A percentile compares a stretch with the other conserved stretches of the same genome.
These are phyloP conservation scores for Isurus oxyrinchus DNA, from an alignment of 2,113 vertebrate species.

Conservation along the genomic window DNA sequence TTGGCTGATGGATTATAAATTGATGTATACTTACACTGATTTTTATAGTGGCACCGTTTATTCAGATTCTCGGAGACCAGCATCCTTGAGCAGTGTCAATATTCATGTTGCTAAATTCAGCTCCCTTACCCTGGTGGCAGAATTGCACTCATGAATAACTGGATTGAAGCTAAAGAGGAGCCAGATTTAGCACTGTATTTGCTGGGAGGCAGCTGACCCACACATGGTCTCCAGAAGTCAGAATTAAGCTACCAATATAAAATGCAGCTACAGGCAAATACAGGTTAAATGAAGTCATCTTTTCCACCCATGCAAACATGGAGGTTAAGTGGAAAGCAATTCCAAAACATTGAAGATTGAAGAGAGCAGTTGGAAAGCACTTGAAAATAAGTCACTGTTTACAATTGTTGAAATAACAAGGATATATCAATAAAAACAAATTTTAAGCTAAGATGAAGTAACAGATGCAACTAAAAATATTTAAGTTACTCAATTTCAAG, in stretches of 20 bases:
- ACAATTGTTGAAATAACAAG: neutral
- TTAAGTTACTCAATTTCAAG: conserved; percentile 23
- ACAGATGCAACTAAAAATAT: neutral
- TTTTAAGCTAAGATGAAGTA: neutral
- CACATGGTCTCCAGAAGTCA: neutral
- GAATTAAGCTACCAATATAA: conserved; percentile 14
- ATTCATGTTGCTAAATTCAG: neutral
- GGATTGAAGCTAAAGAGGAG: neutral
- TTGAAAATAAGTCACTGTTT: neutral
- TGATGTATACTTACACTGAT: neutral
- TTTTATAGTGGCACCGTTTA: neutral
- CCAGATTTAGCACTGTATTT: neutral
- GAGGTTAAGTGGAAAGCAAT: neutral
- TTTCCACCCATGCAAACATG: neutral
- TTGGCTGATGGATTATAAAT: neutral
- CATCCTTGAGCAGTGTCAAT: neutral
- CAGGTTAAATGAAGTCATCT: neutral
- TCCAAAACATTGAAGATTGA: neutral
- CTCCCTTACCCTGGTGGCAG: neutral
- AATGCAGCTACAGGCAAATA: neutral
- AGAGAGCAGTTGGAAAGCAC: neutral
- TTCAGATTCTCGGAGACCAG: neutral
- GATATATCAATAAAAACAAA: neutral
- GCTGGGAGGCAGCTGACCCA: neutral
- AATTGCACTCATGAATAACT: neutral